Conservation (phyloP, 2,888 invertebrate genomes). For the Conistra vaccinii region DNA sequence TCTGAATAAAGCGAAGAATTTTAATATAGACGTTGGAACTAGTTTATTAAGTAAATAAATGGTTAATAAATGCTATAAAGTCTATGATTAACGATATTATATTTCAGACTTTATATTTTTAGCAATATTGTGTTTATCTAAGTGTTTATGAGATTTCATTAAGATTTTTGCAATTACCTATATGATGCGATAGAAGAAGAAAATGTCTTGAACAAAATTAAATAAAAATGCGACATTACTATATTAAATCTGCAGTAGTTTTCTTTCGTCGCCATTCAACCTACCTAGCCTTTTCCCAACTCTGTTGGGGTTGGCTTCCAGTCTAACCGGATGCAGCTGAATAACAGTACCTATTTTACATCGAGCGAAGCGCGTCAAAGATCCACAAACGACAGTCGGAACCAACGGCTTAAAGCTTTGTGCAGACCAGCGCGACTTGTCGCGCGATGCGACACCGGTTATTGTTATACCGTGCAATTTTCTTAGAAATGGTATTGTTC, state of each 20-base stretch:
- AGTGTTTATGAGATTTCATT: constrained; percentile 23
- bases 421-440: too few relatives aligned
- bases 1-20: constrained; percentile 11
- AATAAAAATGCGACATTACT: too few relatives aligned
- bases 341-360: too few relatives aligned
- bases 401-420: too few relatives aligned
- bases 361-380: too few relatives aligned
- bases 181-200: not conserved
- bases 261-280: constrained; percentile 1
- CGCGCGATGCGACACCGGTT: too few relatives aligned
- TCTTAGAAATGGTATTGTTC: too few relatives aligned
- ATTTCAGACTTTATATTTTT: constrained; percentile 29
- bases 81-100: constrained; percentile 8
- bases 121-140: constrained; percentile 10
- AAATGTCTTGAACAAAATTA: not conserved
- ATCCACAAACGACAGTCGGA: too few relatives aligned
- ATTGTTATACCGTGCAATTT: too few relatives aligned
- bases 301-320: too few relatives aligned
- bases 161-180: not conserved
- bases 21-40: constrained; percentile 19
- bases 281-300: too few relatives aligned
- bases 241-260: constrained; percentile 24
- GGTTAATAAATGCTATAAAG: constrained; percentile 7
- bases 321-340: too few relatives aligned
- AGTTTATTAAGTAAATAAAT: constrained; percentile 26